Percentiles rank a stretch among this genome's conserved stretches.
Evolutionary conservation across 2,797 vertebrate genomes (phyloP).

Genomic region (Phoxinus dragarum): DNA sequence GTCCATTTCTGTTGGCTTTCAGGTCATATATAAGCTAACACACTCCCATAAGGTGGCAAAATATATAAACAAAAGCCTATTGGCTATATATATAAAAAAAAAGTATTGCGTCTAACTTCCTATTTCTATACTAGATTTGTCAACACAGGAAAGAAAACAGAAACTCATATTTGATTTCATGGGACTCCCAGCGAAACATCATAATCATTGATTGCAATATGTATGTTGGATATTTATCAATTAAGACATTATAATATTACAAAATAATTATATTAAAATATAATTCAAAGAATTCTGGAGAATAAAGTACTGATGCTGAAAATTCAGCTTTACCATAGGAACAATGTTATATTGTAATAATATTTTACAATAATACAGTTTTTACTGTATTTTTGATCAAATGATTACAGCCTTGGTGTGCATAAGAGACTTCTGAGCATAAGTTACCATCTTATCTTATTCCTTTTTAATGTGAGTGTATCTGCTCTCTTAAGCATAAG

Average conservation of each 20-base stretch:
- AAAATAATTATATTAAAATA: too few species aligned
- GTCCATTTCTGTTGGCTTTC: slow-evolving; percentile 4
- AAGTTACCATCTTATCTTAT: background rate
- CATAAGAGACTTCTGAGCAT: background rate
- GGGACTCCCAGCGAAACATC: background rate
- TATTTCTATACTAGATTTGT: background rate
- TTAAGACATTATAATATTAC: too few species aligned
- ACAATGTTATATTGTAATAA: too few species aligned
- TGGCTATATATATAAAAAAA: background rate
- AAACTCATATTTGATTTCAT: background rate
- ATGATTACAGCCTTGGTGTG: background rate
- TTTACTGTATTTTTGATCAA: too few species aligned
- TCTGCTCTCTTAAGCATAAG: slow-evolving; percentile 34
- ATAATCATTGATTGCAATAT: background rate
- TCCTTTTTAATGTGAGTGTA: background rate
- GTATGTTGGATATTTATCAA: background rate
- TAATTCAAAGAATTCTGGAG: too few species aligned
- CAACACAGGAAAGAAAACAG: background rate
- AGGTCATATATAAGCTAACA: background rate
- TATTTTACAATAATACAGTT: too few species aligned
- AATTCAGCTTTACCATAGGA: too few species aligned
- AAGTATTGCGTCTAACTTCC: background rate
- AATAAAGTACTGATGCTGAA: too few species aligned
- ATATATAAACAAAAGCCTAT: background rate
- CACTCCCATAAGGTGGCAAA: background rate